Base-by-base conservation (phyloP, 2,888 invertebrate genomes). In the Drosophila kuntzei region DNA sequence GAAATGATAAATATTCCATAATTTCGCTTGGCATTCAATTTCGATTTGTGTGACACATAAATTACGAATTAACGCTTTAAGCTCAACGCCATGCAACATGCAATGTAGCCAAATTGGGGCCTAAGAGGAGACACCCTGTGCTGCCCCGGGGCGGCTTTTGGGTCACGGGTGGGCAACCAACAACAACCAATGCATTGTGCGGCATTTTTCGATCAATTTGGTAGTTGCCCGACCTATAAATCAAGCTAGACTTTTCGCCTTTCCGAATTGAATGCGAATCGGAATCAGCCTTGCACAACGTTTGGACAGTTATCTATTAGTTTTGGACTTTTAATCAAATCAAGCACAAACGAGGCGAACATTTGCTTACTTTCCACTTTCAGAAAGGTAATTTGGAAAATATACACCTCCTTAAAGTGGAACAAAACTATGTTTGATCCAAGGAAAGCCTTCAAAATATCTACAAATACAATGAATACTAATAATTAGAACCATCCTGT, bases 1-100 rank as follows among this genome's bases (percentile, higher is more conserved):
- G 82, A 89, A 87, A 90, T 91, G 91, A 92, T 92, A 92, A 92
- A 92, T 92, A 91, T 90, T 88, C 89, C 89, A 92, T 92, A 92
- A 92, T 92, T 92, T 91, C 90, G 87, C 80, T 83, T 91, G 91
- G 90, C 91, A 92, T 92, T 92, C 90, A 92, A 92, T 91, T 92
- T 89, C 83, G 85, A 82, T 89, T 87, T 81, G 87, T 90, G 91
- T 91, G 92, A 91, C 92, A 92, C 92, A 92, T 92, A 92, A 92
- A 92, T 92, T 90, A 92, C 87, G 91, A 91, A 92, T 92, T 92
- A 92, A 92, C 90, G 91, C 92, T 91, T 92, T 90, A 91, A 92
- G 92, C 92, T 89, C 73, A 71, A 81, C 66, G 74, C 68, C 80
- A 57, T 43, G 54, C 54, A 54, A 22, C 54, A 29, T 16, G 47